phyloP scores from a whole-genome alignment of 1,140 invertebrate genomes.

The Uloborus diversus region DNA sequence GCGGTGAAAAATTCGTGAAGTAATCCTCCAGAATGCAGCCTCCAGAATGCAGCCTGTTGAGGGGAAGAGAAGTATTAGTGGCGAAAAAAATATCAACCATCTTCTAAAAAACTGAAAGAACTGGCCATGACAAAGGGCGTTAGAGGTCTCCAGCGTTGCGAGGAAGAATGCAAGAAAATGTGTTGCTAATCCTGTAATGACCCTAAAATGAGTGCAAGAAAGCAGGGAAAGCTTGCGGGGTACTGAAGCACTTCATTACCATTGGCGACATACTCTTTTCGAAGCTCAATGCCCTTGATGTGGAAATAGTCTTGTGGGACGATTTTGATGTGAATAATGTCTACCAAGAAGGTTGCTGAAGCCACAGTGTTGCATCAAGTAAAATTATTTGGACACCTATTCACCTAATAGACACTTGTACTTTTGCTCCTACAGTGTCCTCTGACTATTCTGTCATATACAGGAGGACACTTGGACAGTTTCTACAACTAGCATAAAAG shows the following conservation, averaged over 20 bases:
- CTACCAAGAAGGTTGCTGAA: no score
- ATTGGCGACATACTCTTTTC: background rate
- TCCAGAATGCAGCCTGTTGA: background rate
- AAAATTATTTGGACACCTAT: no score
- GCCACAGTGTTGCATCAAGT: no score
- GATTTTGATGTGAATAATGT: no score
- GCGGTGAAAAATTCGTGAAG: no score
- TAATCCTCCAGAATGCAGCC: conserved; percentile 19
- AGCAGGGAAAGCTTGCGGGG: conserved; percentile 27
- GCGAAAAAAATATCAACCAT: conserved; percentile 12
- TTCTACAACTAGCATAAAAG: no score
- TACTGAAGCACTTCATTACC: conserved; percentile 26
- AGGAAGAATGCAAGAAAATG: conserved; percentile 44
- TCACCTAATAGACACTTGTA: no score
- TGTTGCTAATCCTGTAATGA: conserved; percentile 55
- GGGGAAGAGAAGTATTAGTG: conserved; percentile 20
- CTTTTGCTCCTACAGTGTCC: no score
- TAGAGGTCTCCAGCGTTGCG: conserved; percentile 16
- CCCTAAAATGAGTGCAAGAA: conserved; percentile 39
- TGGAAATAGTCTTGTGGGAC: no score
- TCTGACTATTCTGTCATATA: no score
- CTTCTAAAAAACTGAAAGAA: conserved; percentile 16
- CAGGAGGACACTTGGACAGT: no score
- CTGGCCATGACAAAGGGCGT: conserved; percentile 23
- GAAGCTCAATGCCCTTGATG: background rate